A percentile compares a stretch with the other conserved stretches of the same genome.
These are phyloP conservation scores for Eilema depressum DNA, from an alignment of 2,888 invertebrate species.

Conservation along the genomic window DNA sequence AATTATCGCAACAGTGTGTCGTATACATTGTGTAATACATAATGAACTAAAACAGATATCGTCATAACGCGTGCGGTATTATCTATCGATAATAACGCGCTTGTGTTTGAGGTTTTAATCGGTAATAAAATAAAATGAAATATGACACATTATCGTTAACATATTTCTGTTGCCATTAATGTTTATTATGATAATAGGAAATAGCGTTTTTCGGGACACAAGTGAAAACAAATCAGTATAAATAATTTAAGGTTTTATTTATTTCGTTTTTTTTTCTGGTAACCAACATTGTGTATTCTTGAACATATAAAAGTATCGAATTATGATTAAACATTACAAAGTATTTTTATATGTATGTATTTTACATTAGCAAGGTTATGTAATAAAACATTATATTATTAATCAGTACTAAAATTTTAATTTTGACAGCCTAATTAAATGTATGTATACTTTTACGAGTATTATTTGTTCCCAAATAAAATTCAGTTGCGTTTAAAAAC, in stretches of 20 bases:
- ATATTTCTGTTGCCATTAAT: too few relatives aligned
- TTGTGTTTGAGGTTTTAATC: neutral
- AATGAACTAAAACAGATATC: too few relatives aligned
- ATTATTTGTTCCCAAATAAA: neutral
- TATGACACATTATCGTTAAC: too few relatives aligned
- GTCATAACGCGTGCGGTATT: too few relatives aligned
- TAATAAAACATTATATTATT: neutral
- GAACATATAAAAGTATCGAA: slow-evolving; percentile 20
- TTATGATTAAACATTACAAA: slow-evolving; percentile 25
- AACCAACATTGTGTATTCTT: neutral
- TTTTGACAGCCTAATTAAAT: neutral
- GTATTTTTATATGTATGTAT: slow-evolving; percentile 19
- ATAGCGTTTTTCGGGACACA: neutral
- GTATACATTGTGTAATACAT: too few relatives aligned
- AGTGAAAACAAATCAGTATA: neutral
- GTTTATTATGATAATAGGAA: neutral
- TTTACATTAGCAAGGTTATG: slow-evolving; percentile 16
- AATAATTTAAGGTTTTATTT: too few relatives aligned
- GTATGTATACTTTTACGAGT: neutral
- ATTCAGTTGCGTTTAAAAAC: neutral
- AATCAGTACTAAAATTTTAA: neutral
- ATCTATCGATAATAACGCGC: too few relatives aligned
- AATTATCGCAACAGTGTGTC: too few relatives aligned
- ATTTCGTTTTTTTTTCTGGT: neutral
- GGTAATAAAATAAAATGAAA: neutral